Percentiles rank a stretch among this genome's conserved stretches.
Conservation (phyloP, 2,113 vertebrate genomes). For the Mugil cephalus region DNA sequence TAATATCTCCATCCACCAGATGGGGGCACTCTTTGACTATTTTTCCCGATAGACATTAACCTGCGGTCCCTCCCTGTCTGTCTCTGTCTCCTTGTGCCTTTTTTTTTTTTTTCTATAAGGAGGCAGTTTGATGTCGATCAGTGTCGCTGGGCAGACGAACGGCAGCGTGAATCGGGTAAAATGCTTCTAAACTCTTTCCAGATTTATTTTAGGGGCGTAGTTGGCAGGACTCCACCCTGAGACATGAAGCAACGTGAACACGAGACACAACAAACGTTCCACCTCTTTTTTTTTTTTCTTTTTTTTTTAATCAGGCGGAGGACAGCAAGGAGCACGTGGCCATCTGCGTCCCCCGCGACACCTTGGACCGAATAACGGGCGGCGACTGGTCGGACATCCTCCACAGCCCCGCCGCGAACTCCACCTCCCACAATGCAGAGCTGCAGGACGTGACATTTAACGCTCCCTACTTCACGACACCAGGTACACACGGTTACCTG, state of each 20-base stretch:
- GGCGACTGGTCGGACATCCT: constrained; percentile 54
- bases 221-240: not conserved
- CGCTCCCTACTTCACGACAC: constrained; percentile 51
- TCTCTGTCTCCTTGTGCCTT: constrained; percentile 1
- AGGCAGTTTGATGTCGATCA: constrained; percentile 55
- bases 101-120: not conserved
- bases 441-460: constrained; percentile 55
- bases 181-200: constrained; percentile 1
- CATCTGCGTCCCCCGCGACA: constrained; percentile 70
- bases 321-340: constrained; percentile 79
- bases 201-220: not conserved
- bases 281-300: no score
- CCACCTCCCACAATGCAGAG: constrained; percentile 66
- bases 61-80: constrained; percentile 19
- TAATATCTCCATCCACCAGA: constrained; percentile 31
- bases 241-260: not conserved
- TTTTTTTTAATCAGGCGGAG: constrained; percentile 64
- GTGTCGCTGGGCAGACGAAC: constrained; percentile 67
- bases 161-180: constrained; percentile 74
- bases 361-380: constrained; percentile 47
- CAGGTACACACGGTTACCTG: constrained; percentile 56
- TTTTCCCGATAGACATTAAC: constrained; percentile 4
- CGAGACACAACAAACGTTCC: not conserved
- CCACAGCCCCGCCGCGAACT: constrained; percentile 55
- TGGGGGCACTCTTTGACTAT: constrained; percentile 32